Conservation (phyloP, 1,140 invertebrate genomes). For the Microplitis demolitor region DNA sequence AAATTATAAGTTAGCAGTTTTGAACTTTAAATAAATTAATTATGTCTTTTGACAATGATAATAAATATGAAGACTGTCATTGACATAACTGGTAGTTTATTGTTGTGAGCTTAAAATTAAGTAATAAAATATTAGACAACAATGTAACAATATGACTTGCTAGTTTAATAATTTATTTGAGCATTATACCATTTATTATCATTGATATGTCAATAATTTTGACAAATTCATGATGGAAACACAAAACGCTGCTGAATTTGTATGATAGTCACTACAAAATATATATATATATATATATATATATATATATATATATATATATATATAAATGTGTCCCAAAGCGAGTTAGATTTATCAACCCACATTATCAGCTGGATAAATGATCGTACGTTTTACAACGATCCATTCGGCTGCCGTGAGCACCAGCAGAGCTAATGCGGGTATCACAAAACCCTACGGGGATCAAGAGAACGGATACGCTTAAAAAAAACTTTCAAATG, state of each 20-base stretch:
- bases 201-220: slow-evolving; percentile 2
- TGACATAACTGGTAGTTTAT: no score
- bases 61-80: no score
- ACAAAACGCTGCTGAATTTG: not conserved
- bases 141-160: not conserved
- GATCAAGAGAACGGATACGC: not conserved
- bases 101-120: not conserved
- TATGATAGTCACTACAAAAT: no score
- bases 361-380: slow-evolving; percentile 19
- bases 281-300: not conserved
- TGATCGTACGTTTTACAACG: slow-evolving; percentile 12
- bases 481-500: not conserved
- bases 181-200: slow-evolving; percentile 1
- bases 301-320: not conserved
- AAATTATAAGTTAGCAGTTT: no score
- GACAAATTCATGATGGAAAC: not conserved
- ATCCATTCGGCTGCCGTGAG: slow-evolving; percentile 12
- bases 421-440: slow-evolving; percentile 2
- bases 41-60: no score
- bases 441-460: not conserved
- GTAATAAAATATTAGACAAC: not conserved
- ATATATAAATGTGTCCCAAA: slow-evolving; percentile 16
- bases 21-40: no score
- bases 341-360: slow-evolving; percentile 16
- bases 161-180: not conserved